Percentiles rank a stretch among this genome's conserved stretches.
Evolutionary conservation across 2,113 vertebrate genomes (phyloP).

Genomic region (Osmerus eperlanus): DNA sequence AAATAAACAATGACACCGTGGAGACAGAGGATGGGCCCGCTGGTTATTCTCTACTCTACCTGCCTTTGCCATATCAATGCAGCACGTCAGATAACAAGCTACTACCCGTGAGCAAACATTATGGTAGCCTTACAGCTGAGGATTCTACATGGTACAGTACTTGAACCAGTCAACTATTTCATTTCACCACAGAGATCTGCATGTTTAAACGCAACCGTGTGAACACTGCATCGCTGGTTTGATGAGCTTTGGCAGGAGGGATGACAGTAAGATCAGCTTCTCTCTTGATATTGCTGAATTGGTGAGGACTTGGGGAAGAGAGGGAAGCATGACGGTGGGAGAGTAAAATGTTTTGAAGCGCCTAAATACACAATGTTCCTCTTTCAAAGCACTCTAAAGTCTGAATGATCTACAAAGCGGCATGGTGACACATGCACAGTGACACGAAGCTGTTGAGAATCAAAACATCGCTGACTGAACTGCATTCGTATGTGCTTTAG

Average conservation of each 20-base stretch:
- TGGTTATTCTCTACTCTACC: not conserved
- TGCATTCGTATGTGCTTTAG: slow-evolving; percentile 62
- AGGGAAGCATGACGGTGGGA: not conserved
- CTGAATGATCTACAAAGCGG: too few species aligned
- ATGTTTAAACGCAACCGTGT: slow-evolving; percentile 3
- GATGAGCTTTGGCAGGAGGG: not conserved
- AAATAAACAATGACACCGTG: slow-evolving; percentile 16
- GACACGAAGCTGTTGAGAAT: slow-evolving; percentile 49
- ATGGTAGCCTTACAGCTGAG: not conserved
- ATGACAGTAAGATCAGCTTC: not conserved
- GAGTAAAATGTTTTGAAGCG: too few species aligned
- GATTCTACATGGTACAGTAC: slow-evolving; percentile 7
- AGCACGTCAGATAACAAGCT: not conserved
- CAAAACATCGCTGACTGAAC: slow-evolving; percentile 43
- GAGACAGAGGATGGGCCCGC: slow-evolving; percentile 19
- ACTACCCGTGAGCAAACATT: not conserved
- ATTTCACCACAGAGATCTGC: not conserved
- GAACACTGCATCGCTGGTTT: slow-evolving; percentile 1
- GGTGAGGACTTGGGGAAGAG: not conserved
- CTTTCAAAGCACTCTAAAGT: too few species aligned
- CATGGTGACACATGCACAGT: not conserved
- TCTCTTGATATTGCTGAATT: slow-evolving; percentile 20
- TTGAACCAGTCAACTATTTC: not conserved
- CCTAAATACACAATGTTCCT: too few species aligned
- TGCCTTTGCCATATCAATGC: not conserved